Base-by-base conservation (phyloP, 2,888 invertebrate species). In the Rapana venosa region DNA sequence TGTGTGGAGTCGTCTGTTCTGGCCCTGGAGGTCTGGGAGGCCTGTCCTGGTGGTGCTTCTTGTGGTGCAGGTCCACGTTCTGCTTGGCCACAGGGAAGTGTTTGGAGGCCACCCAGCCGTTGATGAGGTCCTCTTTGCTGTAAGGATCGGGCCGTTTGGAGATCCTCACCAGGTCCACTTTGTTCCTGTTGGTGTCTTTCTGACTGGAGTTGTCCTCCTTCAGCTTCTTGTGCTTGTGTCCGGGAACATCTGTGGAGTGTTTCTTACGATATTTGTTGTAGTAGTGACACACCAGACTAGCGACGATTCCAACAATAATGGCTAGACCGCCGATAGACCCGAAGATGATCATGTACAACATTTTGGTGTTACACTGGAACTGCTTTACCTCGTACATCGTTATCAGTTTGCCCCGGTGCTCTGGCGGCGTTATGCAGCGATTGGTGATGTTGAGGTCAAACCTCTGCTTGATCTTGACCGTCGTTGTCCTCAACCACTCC, bases 361-460 rank as follows among this genome's bases (percentile, higher is more conserved):
- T 85, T 30, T 92, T 92, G 32, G 91, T 90, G 83, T 94, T 91
- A 89, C 95, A 95, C 92, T 95, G 94, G 92, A 95, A 94, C 35
- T 92, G 91, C 36, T 91, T 90, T 0, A 93, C 89, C 26, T 91
- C 89, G 91, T 93, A 96, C 61, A 93, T 91, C 56, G 92, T 91
- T 8, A 96, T 90, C n/a, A 92, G 90, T 30, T 92, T 90, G 17
- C 93, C 93, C 13, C 90, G 91, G 90, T 95, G 92, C 74, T 91
- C 90, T 0, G 81, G 47, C 0, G 95, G 95, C 0, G 92, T 85
- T 15, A 88, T 47, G 91, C 95, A 96, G 30, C 89, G 87, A 89
- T 95, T 93, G 17, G 90, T 90, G 66, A 93, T 93, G 83, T 91
- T 91, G 22, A 47, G 36, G 17, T 61, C 85, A 61, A 84, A 88